phyloP scores from a whole-genome alignment of 2,888 invertebrate genomes.

The Meteorus colon region DNA sequence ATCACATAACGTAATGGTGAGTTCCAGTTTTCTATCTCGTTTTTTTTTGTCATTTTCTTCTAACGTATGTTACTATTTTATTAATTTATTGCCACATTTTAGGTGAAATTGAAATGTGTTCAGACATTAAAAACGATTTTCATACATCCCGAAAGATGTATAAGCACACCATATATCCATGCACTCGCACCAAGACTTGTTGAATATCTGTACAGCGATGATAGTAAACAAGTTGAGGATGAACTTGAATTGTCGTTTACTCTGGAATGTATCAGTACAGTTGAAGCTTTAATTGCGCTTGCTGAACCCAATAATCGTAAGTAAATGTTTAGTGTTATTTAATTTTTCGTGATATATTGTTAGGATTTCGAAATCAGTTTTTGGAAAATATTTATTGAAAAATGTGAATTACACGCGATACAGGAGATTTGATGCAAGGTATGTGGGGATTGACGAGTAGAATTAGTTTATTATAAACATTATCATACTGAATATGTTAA shows the following conservation, averaged over 20 bases:
- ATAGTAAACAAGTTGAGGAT: constrained; percentile 77
- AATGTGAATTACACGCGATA: constrained; percentile 65
- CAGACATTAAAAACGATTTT: constrained; percentile 87
- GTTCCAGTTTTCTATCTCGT: constrained; percentile 53
- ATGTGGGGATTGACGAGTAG: constrained; percentile 52
- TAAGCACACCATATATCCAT: constrained; percentile 87
- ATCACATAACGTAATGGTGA: constrained; percentile 78
- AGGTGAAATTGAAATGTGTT: constrained; percentile 86
- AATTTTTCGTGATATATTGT: constrained; percentile 25
- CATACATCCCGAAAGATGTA: constrained; percentile 80
- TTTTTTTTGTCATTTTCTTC: background rate
- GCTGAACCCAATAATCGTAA: constrained; percentile 87
- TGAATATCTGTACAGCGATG: constrained; percentile 82
- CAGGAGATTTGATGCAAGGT: constrained; percentile 78
- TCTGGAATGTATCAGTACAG: constrained; percentile 82
- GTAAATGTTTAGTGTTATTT: constrained; percentile 60
- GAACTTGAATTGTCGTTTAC: constrained; percentile 83
- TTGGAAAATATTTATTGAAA: constrained; percentile 33
- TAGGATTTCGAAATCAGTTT: background rate
- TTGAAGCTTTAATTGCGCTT: constrained; percentile 83
- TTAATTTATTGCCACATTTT: constrained; percentile 48
- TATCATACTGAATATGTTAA: constrained; percentile 22
- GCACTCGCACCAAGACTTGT: constrained; percentile 86
- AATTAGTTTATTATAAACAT: background rate
- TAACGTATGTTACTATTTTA: constrained; percentile 11